Evolutionary conservation across 2,113 vertebrate genomes (phyloP).

Genomic region (Phylloscopus trochiloides): DNA sequence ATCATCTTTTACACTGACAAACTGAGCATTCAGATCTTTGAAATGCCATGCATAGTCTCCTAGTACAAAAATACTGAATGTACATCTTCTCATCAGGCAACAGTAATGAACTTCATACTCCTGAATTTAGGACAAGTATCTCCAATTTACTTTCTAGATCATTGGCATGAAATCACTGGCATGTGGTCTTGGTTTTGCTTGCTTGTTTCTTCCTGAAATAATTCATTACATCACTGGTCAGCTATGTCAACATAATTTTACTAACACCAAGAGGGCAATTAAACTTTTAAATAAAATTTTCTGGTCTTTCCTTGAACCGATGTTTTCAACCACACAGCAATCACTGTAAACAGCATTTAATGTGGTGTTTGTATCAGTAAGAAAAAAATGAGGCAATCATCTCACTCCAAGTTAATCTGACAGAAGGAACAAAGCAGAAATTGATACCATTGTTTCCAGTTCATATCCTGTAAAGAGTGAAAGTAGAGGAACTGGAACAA

Average conservation of each 20-base stretch:
- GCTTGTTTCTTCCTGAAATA: not conserved
- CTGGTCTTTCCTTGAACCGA: not conserved
- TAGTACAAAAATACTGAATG: not conserved
- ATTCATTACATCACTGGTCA: not conserved
- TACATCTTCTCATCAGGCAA: not conserved
- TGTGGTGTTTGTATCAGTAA: not conserved
- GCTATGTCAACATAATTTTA: not conserved
- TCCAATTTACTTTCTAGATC: not conserved
- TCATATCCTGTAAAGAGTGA: constrained; percentile 98
- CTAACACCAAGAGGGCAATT: not conserved
- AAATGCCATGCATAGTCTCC: not conserved
- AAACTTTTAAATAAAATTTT: not conserved
- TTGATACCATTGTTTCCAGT: constrained; percentile 92
- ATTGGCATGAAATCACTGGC: not conserved
- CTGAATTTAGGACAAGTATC: not conserved
- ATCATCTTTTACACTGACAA: not conserved
- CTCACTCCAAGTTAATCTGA: not conserved
- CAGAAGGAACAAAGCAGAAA: not conserved
- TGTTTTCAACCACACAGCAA: not conserved
- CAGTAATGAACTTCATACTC: not conserved
- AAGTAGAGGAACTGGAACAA: constrained; percentile 93
- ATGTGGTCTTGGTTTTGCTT: not conserved
- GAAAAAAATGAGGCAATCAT: not conserved
- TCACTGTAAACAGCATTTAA: not conserved
- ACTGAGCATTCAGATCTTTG: not conserved